Conservation (phyloP, 2,113 vertebrate species). For the Tetrao urogallus region DNA sequence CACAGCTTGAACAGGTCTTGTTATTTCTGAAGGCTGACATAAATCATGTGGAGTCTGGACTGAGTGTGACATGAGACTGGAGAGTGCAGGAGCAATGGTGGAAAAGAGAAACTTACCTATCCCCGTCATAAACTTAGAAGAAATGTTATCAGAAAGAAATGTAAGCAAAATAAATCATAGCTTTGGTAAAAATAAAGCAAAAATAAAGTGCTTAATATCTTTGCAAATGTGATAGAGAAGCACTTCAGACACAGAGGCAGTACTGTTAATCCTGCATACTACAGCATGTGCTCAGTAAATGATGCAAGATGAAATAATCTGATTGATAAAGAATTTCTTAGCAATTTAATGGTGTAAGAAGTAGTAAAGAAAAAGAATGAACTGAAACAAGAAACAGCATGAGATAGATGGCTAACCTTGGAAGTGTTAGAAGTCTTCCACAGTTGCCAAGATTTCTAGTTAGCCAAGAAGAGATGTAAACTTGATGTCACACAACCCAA, state of each 20-base stretch:
- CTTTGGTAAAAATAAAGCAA: neutral
- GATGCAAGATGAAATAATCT: neutral
- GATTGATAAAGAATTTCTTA: neutral
- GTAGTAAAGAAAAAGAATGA: constrained; percentile 34
- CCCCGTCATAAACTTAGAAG: neutral
- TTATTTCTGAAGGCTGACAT: neutral
- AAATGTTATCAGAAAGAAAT: constrained; percentile 12
- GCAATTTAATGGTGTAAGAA: neutral
- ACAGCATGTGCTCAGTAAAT: neutral
- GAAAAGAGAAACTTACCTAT: neutral
- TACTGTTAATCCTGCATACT: neutral
- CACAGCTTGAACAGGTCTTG: neutral
- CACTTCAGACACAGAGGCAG: neutral
- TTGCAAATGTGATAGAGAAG: neutral
- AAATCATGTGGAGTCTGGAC: neutral
- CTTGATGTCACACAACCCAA: neutral
- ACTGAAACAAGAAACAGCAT: constrained; percentile 15
- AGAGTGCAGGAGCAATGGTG: neutral
- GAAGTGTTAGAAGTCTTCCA: neutral
- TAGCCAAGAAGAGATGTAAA: constrained; percentile 4
- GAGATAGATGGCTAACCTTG: neutral
- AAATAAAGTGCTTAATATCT: neutral
- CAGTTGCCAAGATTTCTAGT: constrained; percentile 32
- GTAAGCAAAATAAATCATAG: constrained; percentile 33
- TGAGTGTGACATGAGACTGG: neutral